A percentile compares a stretch with the other conserved stretches of the same genome.
Evolutionary conservation across 2,113 vertebrate species (phyloP).

Genomic region (Thinocorus orbignyianus): DNA sequence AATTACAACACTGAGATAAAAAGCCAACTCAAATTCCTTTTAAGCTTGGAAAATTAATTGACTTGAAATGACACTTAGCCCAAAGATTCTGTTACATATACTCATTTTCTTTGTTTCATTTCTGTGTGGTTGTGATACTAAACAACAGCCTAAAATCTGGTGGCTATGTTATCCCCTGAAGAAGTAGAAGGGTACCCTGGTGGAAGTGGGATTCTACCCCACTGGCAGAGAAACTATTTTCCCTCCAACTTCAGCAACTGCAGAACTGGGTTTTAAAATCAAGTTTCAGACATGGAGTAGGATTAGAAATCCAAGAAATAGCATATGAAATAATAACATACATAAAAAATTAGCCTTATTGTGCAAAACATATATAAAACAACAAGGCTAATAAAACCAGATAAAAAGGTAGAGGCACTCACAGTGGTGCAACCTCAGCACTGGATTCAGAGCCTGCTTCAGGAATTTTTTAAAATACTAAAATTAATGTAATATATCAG

Average conservation of each 20-base stretch:
- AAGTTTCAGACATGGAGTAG: neutral
- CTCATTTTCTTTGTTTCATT: neutral
- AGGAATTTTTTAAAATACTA: neutral
- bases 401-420: neutral
- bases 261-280: neutral
- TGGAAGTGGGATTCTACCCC: neutral
- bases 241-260: neutral
- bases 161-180: neutral
- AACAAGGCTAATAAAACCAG: neutral
- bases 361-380: neutral
- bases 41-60: neutral
- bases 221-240: neutral
- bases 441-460: neutral
- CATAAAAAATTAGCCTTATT: neutral
- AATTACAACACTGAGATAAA: neutral
- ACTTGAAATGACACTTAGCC: neutral
- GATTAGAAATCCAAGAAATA: neutral
- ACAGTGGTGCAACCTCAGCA: neutral
- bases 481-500: neutral
- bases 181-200: neutral
- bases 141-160: neutral
- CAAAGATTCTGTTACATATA: neutral
- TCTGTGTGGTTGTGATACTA: neutral
- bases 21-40: neutral
- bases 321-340: neutral